These are phyloP conservation scores for Stratiomys singularior DNA, from an alignment of 2,888 invertebrate species.

Conservation along the genomic window DNA sequence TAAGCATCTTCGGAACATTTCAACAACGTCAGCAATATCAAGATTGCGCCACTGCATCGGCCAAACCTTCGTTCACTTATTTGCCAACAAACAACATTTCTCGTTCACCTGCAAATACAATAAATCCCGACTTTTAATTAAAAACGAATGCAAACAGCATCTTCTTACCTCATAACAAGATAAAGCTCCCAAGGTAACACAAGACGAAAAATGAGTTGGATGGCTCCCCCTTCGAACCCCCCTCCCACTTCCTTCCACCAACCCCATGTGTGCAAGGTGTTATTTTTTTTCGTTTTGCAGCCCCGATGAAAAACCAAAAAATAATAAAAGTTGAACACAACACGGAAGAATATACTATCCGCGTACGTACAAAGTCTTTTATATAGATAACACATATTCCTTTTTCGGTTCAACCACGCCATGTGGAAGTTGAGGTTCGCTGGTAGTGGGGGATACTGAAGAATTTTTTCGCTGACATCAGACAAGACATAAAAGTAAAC, in stretches of 20 bases:
- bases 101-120: conserved; percentile 46
- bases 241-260: background rate
- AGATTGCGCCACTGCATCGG: conserved; percentile 17
- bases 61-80: conserved; percentile 40
- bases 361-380: conserved; percentile 3
- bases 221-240: no score
- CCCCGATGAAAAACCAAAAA: background rate
- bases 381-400: background rate
- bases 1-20: conserved; percentile 8
- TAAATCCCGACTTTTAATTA: conserved; percentile 51
- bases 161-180: conserved; percentile 46
- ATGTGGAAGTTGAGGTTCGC: background rate
- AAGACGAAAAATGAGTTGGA: conserved; percentile 32
- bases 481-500: conserved; percentile 44
- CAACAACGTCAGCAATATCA: conserved; percentile 30
- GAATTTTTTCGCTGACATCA: conserved; percentile 50
- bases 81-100: conserved; percentile 38
- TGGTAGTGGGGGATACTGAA: background rate
- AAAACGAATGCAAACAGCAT: conserved; percentile 50
- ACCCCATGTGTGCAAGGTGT: background rate
- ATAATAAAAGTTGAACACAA: conserved; percentile 15
- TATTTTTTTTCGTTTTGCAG: background rate
- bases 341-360: conserved; percentile 27
- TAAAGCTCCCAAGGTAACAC: conserved; percentile 43
- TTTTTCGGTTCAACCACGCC: background rate